Evolutionary conservation across 2,797 vertebrate species (phyloP), one percentile per base, ranked within the genome.

Genomic region (Ibycter americanus): DNA sequence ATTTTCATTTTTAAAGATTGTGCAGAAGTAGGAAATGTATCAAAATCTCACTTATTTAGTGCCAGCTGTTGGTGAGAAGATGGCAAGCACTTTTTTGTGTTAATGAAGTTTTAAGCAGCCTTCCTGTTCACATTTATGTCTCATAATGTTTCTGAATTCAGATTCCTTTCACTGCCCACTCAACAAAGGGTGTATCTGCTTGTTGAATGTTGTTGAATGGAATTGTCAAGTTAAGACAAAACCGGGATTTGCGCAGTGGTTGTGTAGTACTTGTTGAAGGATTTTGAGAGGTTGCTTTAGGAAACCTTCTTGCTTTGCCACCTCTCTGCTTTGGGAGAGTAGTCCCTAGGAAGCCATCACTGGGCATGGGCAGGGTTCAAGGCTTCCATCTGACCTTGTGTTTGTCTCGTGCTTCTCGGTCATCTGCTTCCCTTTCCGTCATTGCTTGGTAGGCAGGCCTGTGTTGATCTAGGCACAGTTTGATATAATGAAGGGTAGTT

Each of bases 61-160:
- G 78, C n/a, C 80, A 86, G 3, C 90, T 96, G 81, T 83, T 87
- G 73, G 31, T 90, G 88, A 76, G 87, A 87, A 83, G 70, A 84
- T 91, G 89, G 34, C 42, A 89, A 82, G 62, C 9, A 20, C 47
- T 87, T 84, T 72, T 92, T 93, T 36, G 11, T 86, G 87, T 62
- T 92, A 87, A 90, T 83, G 78, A 94, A 80, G 49, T 89, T 93
- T 87, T 79, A 90, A 87, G 27, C 63, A 89, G 56, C 65, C 46
- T 96, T 87, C 38, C 72, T 82, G 67, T 83, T 78, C 49, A 58
- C 47, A 47, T 89, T 94, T 87, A 23, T 89, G 42, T 68, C 29
- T 96, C 72, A 83, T 78, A 93, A 42, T 77, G 40, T 92, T 86
- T 66, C 59, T 82, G 49, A 80, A 71, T 87, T 90, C 29, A n/a